Base-by-base conservation (phyloP, 2,888 invertebrate species). In the Achlya flavicornis region DNA sequence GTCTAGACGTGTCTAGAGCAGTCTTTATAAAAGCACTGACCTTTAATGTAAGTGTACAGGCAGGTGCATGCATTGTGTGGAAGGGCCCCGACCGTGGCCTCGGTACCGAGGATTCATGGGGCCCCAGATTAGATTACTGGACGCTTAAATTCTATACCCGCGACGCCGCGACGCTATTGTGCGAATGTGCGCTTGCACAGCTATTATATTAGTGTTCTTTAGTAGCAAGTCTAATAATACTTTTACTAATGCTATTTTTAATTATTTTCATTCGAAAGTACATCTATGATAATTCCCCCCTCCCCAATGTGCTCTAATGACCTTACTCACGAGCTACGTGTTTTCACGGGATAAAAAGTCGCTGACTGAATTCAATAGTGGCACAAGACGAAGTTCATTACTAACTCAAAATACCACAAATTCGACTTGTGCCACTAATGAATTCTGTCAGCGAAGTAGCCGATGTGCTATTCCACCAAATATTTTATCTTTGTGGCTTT, bases 41-140 rank as follows among this genome's bases (percentile, higher is more conserved):
- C 16, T 19, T 38, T 16, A n/a, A 38, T n/a, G n/a, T 58, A 38
- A 38, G 16, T 38, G 16, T n/a, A 8, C 41, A 12, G 12, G 4
- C 38, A n/a, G 59, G 35, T 59, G 41, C n/a, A n/a, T 19, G 35
- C 8, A 58, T 58, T 38, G 38, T 38, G 38, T 58, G n/a, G n/a
- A 38, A 38, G 38, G 26, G 38, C 16, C 16, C n/a, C 2, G 43
- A 11, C 59, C 16, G 59, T 41, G 38, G 38, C 38, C 59, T 38
- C 38, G 59, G 59, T 11, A 14, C 14, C 8, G 16, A 35, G 59
- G n/a, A 38, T 41, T 59, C 38, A 38, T 41, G 41, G 60, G 41
- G 41, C 60, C 60, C 26, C 59, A 59, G 38, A 59, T 59, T 41
- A 60, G 60, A 60, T 60, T 60, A 60, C 60, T 38, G 14, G 41